Evolutionary conservation across 2,888 invertebrate genomes (phyloP).

Genomic region (Eilema griseolum): DNA sequence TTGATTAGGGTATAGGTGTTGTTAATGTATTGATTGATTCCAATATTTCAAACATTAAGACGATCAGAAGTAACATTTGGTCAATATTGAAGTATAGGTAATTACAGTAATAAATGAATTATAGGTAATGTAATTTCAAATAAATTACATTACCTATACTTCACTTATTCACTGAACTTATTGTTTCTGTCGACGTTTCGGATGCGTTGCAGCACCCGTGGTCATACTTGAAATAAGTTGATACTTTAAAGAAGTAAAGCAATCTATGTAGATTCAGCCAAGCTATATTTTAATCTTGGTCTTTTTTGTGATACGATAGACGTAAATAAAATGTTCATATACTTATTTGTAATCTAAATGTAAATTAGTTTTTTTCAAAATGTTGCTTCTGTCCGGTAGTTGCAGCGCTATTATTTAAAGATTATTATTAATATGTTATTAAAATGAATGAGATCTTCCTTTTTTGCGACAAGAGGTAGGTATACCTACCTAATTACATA

Average conservation of each 20-base stretch:
- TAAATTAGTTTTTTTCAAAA: background rate
- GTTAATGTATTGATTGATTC: constrained; percentile 16
- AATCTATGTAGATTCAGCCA: background rate
- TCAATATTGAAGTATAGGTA: too few relatives aligned
- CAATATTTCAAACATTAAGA: background rate
- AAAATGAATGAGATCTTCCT: background rate
- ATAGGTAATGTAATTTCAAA: too few relatives aligned
- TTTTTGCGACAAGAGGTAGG: background rate
- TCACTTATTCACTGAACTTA: too few relatives aligned
- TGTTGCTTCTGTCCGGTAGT: background rate
- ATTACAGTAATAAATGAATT: too few relatives aligned
- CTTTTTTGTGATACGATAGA: background rate
- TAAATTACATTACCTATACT: too few relatives aligned
- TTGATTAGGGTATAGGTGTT: constrained; percentile 47
- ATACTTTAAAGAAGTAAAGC: background rate
- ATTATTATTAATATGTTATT: background rate
- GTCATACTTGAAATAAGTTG: too few relatives aligned
- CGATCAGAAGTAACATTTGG: too few relatives aligned
- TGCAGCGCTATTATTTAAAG: background rate
- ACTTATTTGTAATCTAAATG: constrained; percentile 2
- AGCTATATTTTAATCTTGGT: background rate
- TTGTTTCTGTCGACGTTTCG: too few relatives aligned
- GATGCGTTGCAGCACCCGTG: too few relatives aligned
- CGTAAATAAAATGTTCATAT: background rate
- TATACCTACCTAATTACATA: background rate